Evolutionary conservation across 2,888 invertebrate species (phyloP), one percentile per base, ranked within the genome.

Genomic region (Plebejus melissa): DNA sequence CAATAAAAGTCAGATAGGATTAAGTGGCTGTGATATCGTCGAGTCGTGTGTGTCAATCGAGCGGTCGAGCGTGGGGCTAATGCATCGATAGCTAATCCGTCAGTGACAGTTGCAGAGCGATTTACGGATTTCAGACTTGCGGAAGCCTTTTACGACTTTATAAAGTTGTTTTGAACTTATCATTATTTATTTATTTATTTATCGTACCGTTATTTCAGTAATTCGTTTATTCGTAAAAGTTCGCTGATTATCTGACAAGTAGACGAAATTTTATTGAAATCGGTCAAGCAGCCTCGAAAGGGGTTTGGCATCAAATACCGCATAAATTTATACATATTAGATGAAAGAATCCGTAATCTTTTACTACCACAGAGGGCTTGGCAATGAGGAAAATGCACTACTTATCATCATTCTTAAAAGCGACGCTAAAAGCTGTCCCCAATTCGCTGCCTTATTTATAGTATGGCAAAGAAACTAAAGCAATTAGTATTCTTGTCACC

Each of bases 401-500:
- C 22, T 22, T 22, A 0, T 65, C 4, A 36, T 65, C 32, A 32
- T 65, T 65, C 13, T 32, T 36, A 65, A 32, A 65, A 65, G 11
- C 50, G 72, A 16, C 16, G 54, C 16, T 46, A 46, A 41, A 70
- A 71, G 41, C 46, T 46, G 46, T 41, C 46, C 46, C 46, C 71
- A 71, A 46, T 71, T 41, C 46, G 71, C 50, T 11, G 32, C 71
- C 71, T 46, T 72, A 54, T 54, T 50, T 54, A 28, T 72, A 22
- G 50, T 71, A 16, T 65, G 76, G 65, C 46, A 74, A 71, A 71
- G 72, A 74, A 76, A 77, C 75, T 76, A 76, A 76, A 76, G 76
- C 72, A 50, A 72, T 72, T 72, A 72, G 72, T 72, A 72, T 72
- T 72, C 72, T 54, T 32, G 72, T 72, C 72, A 72, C 54, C 32